phyloP scores from a whole-genome alignment of 1,140 invertebrate genomes.

The Dysdera silvatica region DNA sequence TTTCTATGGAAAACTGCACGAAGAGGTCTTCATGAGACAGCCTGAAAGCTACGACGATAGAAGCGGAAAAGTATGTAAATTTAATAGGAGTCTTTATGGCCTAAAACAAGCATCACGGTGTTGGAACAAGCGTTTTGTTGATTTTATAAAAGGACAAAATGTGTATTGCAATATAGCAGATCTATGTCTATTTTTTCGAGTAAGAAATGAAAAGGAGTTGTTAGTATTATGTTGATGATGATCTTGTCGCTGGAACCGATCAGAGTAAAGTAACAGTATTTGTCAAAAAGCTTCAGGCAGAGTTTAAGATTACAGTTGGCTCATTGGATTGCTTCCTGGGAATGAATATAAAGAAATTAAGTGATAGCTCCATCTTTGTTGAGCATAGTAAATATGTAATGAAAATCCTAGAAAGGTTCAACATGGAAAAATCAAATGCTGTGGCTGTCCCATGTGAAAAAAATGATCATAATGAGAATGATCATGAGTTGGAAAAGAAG shows the following conservation, averaged over 20 bases:
- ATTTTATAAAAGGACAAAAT: not conserved
- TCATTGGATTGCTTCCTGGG: constrained; percentile 11
- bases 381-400: constrained; percentile 3
- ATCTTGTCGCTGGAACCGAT: constrained; percentile 37
- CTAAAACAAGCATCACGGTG: constrained; percentile 43
- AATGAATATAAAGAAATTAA: constrained; percentile 7
- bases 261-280: constrained; percentile 6
- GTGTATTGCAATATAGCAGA: not conserved
- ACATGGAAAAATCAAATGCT: constrained; percentile 20
- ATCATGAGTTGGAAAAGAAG: not conserved
- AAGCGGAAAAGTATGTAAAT: constrained; percentile 31
- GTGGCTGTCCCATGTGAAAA: constrained; percentile 16
- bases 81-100: constrained; percentile 43
- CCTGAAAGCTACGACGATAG: constrained; percentile 38
- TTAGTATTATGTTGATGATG: constrained; percentile 48
- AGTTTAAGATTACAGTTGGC: constrained; percentile 18
- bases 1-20: constrained; percentile 33
- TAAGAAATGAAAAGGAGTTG: constrained; percentile 7
- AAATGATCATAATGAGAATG: not conserved
- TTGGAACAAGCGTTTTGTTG: constrained; percentile 39
- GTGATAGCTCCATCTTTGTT: constrained; percentile 18
- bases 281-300: not conserved
- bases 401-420: constrained; percentile 22
- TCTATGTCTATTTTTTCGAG: constrained; percentile 18
- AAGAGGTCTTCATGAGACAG: constrained; percentile 32